Percentiles rank a stretch among this genome's conserved stretches.
Evolutionary conservation across 2,888 invertebrate genomes (phyloP).

Genomic region (Drosophila melanosoma): DNA sequence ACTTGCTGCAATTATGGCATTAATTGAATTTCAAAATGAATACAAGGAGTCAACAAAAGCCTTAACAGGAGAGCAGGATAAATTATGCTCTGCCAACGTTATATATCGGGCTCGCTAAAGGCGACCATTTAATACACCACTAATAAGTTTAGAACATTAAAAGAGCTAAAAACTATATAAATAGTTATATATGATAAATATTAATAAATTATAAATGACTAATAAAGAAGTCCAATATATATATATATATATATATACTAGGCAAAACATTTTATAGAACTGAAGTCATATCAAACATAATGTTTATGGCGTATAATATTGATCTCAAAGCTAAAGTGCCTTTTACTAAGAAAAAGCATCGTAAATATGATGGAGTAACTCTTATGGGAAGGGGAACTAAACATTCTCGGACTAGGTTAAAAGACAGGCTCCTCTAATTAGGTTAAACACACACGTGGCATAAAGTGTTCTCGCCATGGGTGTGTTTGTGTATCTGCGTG

Average conservation of each 20-base stretch:
- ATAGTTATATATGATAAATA: not conserved
- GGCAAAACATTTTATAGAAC: not conserved
- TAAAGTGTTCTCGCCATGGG: conserved; percentile 30
- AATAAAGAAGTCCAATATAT: not conserved
- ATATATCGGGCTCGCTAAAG: not conserved
- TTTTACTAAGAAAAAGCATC: not conserved
- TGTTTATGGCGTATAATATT: not conserved
- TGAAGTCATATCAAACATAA: not conserved
- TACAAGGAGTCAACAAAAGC: conserved; percentile 71
- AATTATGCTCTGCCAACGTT: conserved; percentile 29
- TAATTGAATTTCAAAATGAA: conserved; percentile 77
- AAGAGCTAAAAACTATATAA: not conserved
- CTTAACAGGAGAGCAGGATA: conserved; percentile 32
- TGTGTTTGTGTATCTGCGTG: conserved; percentile 8
- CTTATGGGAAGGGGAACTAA: conserved; percentile 4
- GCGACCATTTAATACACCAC: conserved; percentile 7
- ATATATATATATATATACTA: not conserved
- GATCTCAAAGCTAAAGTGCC: not conserved
- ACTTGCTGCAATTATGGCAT: conserved; percentile 70
- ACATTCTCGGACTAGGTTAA: conserved; percentile 11
- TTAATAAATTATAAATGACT: not conserved
- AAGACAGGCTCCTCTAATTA: conserved; percentile 59
- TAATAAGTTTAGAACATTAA: not conserved
- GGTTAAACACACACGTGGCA: conserved; percentile 71
- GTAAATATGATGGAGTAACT: not conserved